Percentiles rank a stretch among this genome's conserved stretches.
phyloP scores from a whole-genome alignment of 2,888 invertebrate genomes.

The Lacanobia wlatinum region DNA sequence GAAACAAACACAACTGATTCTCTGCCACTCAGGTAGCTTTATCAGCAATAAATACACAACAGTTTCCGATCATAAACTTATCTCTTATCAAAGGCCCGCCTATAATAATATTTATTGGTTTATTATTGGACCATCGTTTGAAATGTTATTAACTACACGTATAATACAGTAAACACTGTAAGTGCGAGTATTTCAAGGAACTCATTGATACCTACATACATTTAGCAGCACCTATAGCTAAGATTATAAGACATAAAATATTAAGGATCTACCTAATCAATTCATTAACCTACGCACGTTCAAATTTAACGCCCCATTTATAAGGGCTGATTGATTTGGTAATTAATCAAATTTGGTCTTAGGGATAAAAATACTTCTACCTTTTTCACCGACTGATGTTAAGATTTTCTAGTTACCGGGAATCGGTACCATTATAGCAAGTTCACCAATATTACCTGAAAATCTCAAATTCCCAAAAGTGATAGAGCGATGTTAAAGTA shows the following conservation, averaged over 20 bases:
- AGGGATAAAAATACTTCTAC: not conserved
- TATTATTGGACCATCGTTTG: slow-evolving; percentile 35
- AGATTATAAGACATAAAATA: not conserved
- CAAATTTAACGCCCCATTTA: slow-evolving; percentile 3
- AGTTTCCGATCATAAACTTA: slow-evolving; percentile 30
- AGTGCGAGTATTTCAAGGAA: slow-evolving; percentile 19
- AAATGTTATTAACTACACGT: slow-evolving; percentile 32
- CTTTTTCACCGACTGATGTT: not conserved
- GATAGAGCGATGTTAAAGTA: not conserved
- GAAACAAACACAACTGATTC: slow-evolving; percentile 55
- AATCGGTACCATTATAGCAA: not conserved
- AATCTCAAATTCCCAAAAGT: not conserved
- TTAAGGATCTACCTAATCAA: not conserved
- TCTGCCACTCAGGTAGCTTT: slow-evolving; percentile 42
- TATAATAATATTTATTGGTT: slow-evolving; percentile 39
- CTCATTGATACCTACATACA: slow-evolving; percentile 1
- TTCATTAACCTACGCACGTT: not conserved
- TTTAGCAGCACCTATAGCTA: not conserved
- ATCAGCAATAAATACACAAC: slow-evolving; percentile 55
- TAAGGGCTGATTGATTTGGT: slow-evolving; percentile 5
- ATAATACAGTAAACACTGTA: slow-evolving; percentile 5
- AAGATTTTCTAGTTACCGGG: not conserved
- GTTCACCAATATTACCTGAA: no score
- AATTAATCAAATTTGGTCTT: slow-evolving; percentile 16
- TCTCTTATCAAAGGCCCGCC: slow-evolving; percentile 33